Evolutionary conservation across 35 echinoderm and acorn worm species (phyloP).

Genomic region (Heliocidaris erythrogramma): DNA sequence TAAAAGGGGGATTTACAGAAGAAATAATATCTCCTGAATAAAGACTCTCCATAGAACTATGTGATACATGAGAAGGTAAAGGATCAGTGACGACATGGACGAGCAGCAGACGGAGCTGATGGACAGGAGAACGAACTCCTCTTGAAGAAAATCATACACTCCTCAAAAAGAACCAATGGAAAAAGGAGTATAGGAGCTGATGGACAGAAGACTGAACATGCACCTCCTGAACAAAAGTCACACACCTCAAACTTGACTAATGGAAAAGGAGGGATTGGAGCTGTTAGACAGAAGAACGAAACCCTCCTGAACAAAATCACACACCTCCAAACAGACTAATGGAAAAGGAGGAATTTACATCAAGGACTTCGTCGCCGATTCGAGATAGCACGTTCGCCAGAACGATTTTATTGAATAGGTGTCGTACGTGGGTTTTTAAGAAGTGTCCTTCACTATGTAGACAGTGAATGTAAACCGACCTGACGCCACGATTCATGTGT

Average conservation of each 20-base stretch:
- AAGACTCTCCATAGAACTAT: too few relatives aligned
- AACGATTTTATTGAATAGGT: constrained; percentile 35
- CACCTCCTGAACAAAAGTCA: too few relatives aligned
- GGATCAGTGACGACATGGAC: not conserved
- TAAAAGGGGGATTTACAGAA: too few relatives aligned
- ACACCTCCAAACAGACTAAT: not conserved
- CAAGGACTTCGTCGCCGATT: not conserved
- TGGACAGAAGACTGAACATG: too few relatives aligned
- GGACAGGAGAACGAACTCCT: too few relatives aligned
- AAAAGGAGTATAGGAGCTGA: too few relatives aligned
- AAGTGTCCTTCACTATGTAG: not conserved
- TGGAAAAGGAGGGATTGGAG: not conserved
- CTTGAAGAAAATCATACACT: too few relatives aligned
- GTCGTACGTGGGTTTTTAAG: constrained; percentile 32
- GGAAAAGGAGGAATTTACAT: not conserved
- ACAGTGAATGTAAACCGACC: constrained; percentile 1
- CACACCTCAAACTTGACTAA: too few relatives aligned
- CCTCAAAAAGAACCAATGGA: too few relatives aligned
- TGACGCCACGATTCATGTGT: not conserved
- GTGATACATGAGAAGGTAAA: not conserved
- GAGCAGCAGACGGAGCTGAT: not conserved
- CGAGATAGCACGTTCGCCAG: not conserved
- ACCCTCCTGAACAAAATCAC: not conserved
- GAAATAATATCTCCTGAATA: too few relatives aligned
- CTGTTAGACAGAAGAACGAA: not conserved